Conservation (phyloP, 2,888 invertebrate genomes). For the Sesia bembeciformis region DNA sequence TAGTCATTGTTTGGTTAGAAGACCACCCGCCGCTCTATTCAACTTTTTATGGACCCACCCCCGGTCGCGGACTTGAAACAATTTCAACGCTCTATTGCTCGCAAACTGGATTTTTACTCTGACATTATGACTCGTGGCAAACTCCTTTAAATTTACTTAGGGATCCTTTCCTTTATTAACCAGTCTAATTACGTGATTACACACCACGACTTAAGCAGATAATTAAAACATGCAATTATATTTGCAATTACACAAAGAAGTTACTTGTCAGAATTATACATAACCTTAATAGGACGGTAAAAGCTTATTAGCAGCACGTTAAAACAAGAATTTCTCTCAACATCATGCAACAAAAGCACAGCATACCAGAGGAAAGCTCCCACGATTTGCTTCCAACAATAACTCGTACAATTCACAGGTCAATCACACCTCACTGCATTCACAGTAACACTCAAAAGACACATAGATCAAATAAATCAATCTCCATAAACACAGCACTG, state of each 20-base stretch:
- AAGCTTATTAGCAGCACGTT: constrained; percentile 9
- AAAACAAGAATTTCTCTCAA: constrained; percentile 27
- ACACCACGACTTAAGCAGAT: too few species aligned
- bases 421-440: constrained; percentile 26
- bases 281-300: constrained; percentile 3
- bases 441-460: constrained; percentile 16
- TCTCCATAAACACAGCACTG: not conserved
- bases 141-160: not conserved
- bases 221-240: too few species aligned
- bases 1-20: constrained; percentile 16
- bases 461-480: not conserved
- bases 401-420: constrained; percentile 22
- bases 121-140: not conserved
- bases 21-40: constrained; percentile 6
- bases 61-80: not conserved
- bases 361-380: constrained; percentile 49
- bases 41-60: not conserved
- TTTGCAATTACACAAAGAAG: too few species aligned
- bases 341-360: constrained; percentile 23
- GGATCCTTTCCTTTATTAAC: too few species aligned
- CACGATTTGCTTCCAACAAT: constrained; percentile 33
- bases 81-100: not conserved
- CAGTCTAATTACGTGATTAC: too few species aligned
- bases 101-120: not conserved
- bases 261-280: too few species aligned